Evolutionary conservation across 1,140 invertebrate species (phyloP).

Genomic region (Apis mellifera): Amel_HAv3.1 CM009937.2:3274001-3274500

Average conservation of each 20-base stretch:
- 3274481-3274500: constrained; percentile 26
- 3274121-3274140: no score
- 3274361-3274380: neutral
- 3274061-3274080: neutral
- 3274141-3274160: neutral
- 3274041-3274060: constrained; percentile 25
- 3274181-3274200: neutral
- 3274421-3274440: constrained; percentile 17
- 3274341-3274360: neutral
- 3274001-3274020: constrained; percentile 4
- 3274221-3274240: neutral
- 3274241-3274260: neutral
- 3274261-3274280: neutral
- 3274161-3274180: neutral
- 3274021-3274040: constrained; percentile 12
- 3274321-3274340: neutral
- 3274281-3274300: neutral
- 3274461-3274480: constrained; percentile 11
- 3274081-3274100: constrained; percentile 13
- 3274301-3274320: neutral
- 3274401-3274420: constrained; percentile 44
- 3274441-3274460: constrained; percentile 31
- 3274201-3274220: neutral
- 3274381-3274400: constrained; percentile 16
- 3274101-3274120: neutral